Conservation (phyloP, 23 tunicate genomes). For the Halocynthia roretzi region DNA sequence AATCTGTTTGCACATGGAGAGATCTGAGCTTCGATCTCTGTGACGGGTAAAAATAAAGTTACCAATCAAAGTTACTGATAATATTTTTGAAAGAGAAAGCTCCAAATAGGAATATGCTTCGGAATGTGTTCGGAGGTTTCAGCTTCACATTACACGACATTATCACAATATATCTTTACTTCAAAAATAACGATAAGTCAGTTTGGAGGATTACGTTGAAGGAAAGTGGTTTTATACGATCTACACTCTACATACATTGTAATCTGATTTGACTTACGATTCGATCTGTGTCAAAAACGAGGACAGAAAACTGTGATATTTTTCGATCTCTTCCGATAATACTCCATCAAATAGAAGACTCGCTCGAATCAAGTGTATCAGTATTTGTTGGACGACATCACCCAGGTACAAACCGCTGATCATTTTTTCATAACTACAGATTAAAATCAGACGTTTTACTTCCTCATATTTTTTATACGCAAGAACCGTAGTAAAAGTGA, state of each 20-base stretch:
- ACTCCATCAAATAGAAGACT: constrained; percentile 34
- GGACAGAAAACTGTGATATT: constrained; percentile 25
- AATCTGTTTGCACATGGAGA: constrained; percentile 8
- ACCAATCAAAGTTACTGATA: no score
- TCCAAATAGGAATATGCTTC: no score
- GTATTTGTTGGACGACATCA: constrained; percentile 42
- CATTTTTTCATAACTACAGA: constrained; percentile 59
- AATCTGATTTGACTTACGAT: constrained; percentile 14
- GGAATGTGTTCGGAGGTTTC: no score
- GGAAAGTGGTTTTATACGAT: background rate
- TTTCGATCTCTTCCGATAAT: constrained; percentile 3
- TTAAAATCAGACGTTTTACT: background rate
- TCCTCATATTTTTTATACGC: no score
- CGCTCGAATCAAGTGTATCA: constrained; percentile 26
- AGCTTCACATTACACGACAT: no score
- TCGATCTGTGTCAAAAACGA: constrained; percentile 59
- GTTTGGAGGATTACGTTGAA: background rate
- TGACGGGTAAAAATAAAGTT: no score
- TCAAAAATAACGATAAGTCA: no score
- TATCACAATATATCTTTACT: no score
- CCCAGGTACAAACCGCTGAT: constrained; percentile 64
- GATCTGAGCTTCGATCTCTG: background rate
- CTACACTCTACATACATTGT: no score
- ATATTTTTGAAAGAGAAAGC: no score
- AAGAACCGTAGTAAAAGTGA: background rate